Percentiles rank a stretch among this genome's conserved stretches.
Evolutionary conservation across 2,797 vertebrate genomes (phyloP).

Genomic region (Phalanger gymnotis): DNA sequence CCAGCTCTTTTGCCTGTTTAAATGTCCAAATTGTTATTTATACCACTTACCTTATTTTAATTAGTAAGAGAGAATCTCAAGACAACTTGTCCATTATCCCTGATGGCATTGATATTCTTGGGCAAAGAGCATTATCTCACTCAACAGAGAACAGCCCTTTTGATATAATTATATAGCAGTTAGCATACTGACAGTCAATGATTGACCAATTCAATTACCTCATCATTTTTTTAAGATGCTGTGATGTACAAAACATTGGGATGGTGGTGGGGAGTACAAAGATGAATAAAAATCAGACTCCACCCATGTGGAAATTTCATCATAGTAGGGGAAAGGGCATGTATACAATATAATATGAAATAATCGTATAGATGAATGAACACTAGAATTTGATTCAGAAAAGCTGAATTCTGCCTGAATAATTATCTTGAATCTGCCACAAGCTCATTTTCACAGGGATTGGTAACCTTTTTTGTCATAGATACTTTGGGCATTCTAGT

Average conservation of each 20-base stretch:
- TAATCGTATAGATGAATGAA: not conserved
- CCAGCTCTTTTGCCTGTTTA: too few relatives aligned
- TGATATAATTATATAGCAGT: too few relatives aligned
- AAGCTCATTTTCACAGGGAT: not conserved
- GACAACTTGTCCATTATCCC: not conserved
- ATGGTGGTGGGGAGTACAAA: not conserved
- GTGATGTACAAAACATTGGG: not conserved
- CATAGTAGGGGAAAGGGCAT: not conserved
- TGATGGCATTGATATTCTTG: not conserved
- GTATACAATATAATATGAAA: not conserved
- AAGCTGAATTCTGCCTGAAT: not conserved
- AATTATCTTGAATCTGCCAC: not conserved
- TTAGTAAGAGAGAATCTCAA: not conserved
- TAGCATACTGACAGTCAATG: not conserved
- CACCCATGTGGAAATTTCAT: not conserved
- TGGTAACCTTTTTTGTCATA: not conserved
- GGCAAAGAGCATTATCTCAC: not conserved
- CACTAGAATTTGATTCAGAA: not conserved
- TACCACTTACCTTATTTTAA: not conserved
- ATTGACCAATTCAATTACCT: not conserved
- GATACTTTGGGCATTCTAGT: not conserved
- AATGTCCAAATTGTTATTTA: not conserved
- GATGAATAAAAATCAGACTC: not conserved
- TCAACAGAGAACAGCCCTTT: not conserved
- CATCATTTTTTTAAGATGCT: not conserved